Evolutionary conservation across 2,888 invertebrate genomes (phyloP), one percentile per base, ranked within the genome.

Genomic region (Mythimna vitellina): DNA sequence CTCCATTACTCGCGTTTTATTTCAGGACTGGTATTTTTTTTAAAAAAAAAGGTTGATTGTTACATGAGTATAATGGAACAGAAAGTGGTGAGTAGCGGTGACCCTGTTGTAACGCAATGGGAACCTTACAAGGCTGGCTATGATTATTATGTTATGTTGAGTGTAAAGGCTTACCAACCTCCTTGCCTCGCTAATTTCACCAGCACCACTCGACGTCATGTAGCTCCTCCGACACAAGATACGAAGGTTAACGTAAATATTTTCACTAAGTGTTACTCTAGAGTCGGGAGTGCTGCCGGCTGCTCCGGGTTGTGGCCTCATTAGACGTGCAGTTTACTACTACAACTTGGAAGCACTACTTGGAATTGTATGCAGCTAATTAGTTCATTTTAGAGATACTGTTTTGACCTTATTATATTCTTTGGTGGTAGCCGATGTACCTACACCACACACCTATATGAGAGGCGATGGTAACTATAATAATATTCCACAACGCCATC

Each of bases 271-370:
- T 70, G 62, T 76, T 51, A 46, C 57, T 22, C n/a, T 25, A 25
- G 9, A 54, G 54, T 49, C 14, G 22, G 49, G 9, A 64, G 60
- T 57, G 42, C 12, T 38, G 14, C 61, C 10, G 29, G 20, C 46
- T n/a, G 67, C 64, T n/a, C 29, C 67, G 42, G 78, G 60, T 67
- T 73, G 78, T 68, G 64, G 29, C 60, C 77, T 69, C 79, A 68
- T 78, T 78, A 78, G 38, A 73, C 53, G 61, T 57, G 53, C 79
- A 78, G 64, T 79, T 78, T 78, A 78, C 74, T 62, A 53, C 64
- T 66, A n/a, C 20, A 66, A 65, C 67, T 65, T 1, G 42, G 20
- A 51, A 51, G 70, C 64, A 49, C 29, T 62, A 66, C 65, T 79
- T 57, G 25, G 49, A 69, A 65, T 62, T 67, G 64, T 78, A 42